These are phyloP conservation scores for Propithecus perrieri DNA, from an alignment of 2,797 vertebrate genomes.

Conservation along the genomic window DNA sequence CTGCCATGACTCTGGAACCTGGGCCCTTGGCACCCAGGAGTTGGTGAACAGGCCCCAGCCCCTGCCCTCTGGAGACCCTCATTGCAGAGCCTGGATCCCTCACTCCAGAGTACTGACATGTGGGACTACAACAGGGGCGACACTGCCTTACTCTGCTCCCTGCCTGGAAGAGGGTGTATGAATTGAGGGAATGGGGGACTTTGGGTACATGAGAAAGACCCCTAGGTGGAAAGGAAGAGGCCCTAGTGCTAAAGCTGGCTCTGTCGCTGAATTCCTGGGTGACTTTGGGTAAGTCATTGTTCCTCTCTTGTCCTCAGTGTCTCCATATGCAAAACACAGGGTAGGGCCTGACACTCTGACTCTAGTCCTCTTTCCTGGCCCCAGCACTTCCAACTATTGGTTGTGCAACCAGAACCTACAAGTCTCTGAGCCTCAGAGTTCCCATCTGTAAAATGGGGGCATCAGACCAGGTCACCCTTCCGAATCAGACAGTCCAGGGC, in stretches of 20 bases:
- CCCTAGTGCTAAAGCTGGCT: not conserved
- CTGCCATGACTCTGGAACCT: not conserved
- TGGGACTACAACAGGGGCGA: rapidly evolving
- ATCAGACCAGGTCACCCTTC: not conserved
- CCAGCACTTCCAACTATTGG: not conserved
- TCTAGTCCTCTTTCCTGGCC: not conserved
- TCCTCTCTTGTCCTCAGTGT: not conserved
- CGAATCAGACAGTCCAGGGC: not conserved
- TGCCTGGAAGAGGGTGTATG: not conserved
- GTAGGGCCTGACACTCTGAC: not conserved
- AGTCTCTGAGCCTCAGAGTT: not conserved
- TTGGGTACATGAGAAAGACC: not conserved
- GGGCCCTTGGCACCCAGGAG: not conserved
- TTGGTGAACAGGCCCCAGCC: not conserved
- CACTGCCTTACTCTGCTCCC: not conserved
- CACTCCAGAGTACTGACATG: not conserved
- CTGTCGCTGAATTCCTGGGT: not conserved
- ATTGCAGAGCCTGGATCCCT: not conserved
- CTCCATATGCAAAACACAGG: not conserved
- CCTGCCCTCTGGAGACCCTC: not conserved
- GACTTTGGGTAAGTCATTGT: not conserved
- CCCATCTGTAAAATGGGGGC: not conserved
- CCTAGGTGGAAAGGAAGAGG: not conserved
- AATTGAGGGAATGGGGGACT: not conserved
- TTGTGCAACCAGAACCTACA: not conserved